These are phyloP conservation scores for Protodeltote pygarga DNA, from an alignment of 2,888 invertebrate genomes.

Conservation along the genomic window DNA sequence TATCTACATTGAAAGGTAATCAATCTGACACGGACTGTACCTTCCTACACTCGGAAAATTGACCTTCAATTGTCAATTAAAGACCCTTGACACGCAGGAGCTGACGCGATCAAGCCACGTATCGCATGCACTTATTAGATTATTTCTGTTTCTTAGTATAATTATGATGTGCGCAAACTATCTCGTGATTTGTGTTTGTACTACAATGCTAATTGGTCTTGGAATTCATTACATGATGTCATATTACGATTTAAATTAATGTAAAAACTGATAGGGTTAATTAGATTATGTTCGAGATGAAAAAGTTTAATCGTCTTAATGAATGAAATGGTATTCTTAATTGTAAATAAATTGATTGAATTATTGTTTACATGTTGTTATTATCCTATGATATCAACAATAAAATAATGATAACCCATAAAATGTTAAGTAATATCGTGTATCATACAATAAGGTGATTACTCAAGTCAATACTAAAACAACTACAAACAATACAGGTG, in stretches of 20 bases:
- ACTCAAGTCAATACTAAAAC: not conserved
- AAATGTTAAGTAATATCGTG: constrained; percentile 8
- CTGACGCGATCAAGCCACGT: constrained; percentile 31
- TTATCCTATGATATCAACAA: no score
- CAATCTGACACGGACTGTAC: not conserved
- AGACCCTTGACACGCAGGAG: constrained; percentile 16
- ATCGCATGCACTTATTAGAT: constrained; percentile 43
- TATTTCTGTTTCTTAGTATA: constrained; percentile 27
- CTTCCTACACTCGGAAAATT: not conserved
- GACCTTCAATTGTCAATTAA: constrained; percentile 23
- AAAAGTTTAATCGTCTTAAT: constrained; percentile 6
- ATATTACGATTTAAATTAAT: constrained; percentile 6
- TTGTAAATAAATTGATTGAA: constrained; percentile 9
- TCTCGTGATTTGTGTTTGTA: constrained; percentile 1
- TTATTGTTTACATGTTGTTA: no score
- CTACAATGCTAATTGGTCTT: constrained; percentile 11
- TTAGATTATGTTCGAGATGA: not conserved
- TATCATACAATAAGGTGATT: constrained; percentile 16
- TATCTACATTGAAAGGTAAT: not conserved
- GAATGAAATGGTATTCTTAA: constrained; percentile 15
- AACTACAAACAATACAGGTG: constrained; percentile 1
- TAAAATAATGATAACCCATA: constrained; percentile 4
- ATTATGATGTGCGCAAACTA: constrained; percentile 19
- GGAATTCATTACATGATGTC: constrained; percentile 23
- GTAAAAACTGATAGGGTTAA: constrained; percentile 4